Percentiles rank a stretch among this genome's conserved stretches.
phyloP scores from a whole-genome alignment of 2,888 invertebrate genomes.

The Miltochrista miniata region DNA sequence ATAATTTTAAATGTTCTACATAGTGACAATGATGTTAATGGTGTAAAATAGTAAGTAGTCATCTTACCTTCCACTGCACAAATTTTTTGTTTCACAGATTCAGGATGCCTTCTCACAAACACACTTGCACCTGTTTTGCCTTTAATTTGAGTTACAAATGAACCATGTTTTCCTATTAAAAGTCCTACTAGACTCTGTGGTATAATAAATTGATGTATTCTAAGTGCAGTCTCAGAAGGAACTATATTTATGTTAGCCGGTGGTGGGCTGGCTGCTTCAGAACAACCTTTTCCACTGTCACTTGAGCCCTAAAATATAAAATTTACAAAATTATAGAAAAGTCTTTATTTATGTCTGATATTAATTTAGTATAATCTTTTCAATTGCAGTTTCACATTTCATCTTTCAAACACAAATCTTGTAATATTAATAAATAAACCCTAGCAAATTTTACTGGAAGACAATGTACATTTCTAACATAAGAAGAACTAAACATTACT shows the following conservation, averaged over 20 bases:
- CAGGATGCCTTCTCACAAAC: conserved; percentile 90
- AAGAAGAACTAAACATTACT: too few relatives aligned
- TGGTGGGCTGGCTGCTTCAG: conserved; percentile 88
- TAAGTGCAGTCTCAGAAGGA: conserved; percentile 69
- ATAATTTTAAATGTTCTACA: neutral
- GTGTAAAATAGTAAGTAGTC: neutral
- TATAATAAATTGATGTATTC: conserved; percentile 89
- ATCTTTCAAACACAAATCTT: too few relatives aligned
- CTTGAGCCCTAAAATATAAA: conserved; percentile 86
- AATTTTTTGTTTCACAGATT: conserved; percentile 89
- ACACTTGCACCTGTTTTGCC: conserved; percentile 91
- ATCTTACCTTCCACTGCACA: conserved; percentile 91
- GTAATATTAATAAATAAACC: too few relatives aligned
- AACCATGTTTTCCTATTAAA: conserved; percentile 93
- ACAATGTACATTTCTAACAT: too few relatives aligned
- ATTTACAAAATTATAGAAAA: too few relatives aligned
- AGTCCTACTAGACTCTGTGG: conserved; percentile 91
- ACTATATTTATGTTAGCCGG: conserved; percentile 83
- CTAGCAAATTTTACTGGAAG: too few relatives aligned
- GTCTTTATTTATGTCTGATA: too few relatives aligned
- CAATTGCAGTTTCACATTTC: too few relatives aligned
- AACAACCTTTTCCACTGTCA: conserved; percentile 93
- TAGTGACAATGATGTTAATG: neutral
- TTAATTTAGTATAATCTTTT: too few relatives aligned
- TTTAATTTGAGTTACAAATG: conserved; percentile 92